These are phyloP conservation scores for Achlya flavicornis DNA, from an alignment of 2,888 invertebrate genomes.

Conservation along the genomic window DNA sequence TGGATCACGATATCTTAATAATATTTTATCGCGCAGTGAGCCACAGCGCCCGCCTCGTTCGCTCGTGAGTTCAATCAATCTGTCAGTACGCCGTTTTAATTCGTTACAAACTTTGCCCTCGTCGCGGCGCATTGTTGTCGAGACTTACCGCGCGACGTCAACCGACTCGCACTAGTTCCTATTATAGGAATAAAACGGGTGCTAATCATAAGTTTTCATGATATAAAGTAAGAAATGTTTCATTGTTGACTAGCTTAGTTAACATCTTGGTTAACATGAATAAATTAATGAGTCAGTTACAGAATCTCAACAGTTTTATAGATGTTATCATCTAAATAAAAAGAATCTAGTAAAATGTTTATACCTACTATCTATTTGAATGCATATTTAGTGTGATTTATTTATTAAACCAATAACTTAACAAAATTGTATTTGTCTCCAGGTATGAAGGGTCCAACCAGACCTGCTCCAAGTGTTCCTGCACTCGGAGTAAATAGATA, in stretches of 20 bases:
- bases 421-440: conserved; percentile 24
- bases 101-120: conserved; percentile 40
- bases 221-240: conserved; percentile 5
- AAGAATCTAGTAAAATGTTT: not conserved
- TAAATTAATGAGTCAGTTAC: not conserved
- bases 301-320: too few species aligned
- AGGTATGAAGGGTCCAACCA: conserved; percentile 86
- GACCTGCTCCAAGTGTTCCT: conserved; percentile 84
- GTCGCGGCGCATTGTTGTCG: conserved; percentile 9
- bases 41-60: conserved; percentile 18
- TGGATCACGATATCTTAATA: conserved; percentile 66
- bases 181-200: not conserved
- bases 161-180: not conserved
- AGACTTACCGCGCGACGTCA: not conserved
- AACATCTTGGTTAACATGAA: not conserved
- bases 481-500: conserved; percentile 62
- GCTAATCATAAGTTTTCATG: not conserved
- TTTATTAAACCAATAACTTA: not conserved
- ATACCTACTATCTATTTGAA: not conserved
- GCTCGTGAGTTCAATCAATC: conserved; percentile 28
- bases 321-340: not conserved
- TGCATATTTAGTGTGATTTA: not conserved
- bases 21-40: conserved; percentile 45
- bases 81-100: conserved; percentile 23
- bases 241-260: not conserved